Conservation (phyloP, 2,888 invertebrate species). For the Lasioglossum pauxillum region DNA sequence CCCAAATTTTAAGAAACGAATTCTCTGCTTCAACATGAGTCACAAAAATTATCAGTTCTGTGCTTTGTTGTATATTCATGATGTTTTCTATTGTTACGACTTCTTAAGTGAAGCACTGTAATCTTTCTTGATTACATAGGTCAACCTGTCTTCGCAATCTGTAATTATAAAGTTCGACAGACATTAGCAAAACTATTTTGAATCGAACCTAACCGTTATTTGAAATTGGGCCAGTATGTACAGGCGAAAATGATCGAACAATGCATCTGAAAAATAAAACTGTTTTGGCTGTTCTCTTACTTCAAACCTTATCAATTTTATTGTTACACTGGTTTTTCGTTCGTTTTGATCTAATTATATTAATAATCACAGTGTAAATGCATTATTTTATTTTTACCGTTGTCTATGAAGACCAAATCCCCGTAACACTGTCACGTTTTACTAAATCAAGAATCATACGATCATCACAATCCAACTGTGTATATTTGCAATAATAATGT, state of each 20-base stretch:
- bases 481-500: not conserved
- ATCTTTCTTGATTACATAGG: constrained; percentile 24
- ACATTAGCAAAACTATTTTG: constrained; percentile 22
- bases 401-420: constrained; percentile 4
- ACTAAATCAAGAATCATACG: not conserved
- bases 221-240: constrained; percentile 49
- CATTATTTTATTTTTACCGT: constrained; percentile 27
- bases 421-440: constrained; percentile 7
- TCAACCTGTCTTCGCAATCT: constrained; percentile 37
- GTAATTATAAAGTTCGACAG: constrained; percentile 17
- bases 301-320: not conserved
- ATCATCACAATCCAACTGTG: not conserved
- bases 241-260: constrained; percentile 25
- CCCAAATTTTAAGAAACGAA: constrained; percentile 90
- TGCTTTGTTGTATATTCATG: constrained; percentile 48
- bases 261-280: constrained; percentile 23
- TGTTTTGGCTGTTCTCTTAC: constrained; percentile 5
- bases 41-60: constrained; percentile 84
- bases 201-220: constrained; percentile 39
- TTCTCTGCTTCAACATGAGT: constrained; percentile 90
- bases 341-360: not conserved
- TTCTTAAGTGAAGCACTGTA: constrained; percentile 2
- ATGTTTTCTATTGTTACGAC: constrained; percentile 19
- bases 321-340: not conserved
- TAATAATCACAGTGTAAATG: constrained; percentile 11